Evolutionary conservation across 37 sponge, comb jelly and placozoan genomes (phyloP), one percentile per base, ranked within the genome.

Genomic region (Axinella damicornis): DNA sequence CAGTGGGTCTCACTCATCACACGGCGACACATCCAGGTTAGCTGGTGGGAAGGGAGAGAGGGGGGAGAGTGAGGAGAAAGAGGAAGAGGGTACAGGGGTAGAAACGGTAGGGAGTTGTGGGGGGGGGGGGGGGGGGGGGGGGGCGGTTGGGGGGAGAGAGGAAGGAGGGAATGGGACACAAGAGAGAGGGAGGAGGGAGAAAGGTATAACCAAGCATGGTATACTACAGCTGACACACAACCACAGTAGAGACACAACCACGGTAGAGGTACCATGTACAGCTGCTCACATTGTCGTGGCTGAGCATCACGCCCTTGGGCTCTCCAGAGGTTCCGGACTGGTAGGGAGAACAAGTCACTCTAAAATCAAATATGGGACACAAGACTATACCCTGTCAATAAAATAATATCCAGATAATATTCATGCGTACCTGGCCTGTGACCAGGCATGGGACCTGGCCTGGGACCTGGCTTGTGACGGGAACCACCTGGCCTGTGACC

Each of bases 281-380:
- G 64, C 54, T 0, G 65, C 95, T 86, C 18, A 97, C 98, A 90
- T 97, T 97, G 66, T 97, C 98, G 85, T 97, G 98, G 64, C 96
- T 95, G 56, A 97, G 61, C 96, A 97, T 92, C 2, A 88, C 98
- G 69, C 98, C 98, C 60, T 97, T 95, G 2, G 98, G 79, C n/a
- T 39, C 71, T 0, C 96, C 96, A 70, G 96, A 90, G 32, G 96
- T 95, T 5, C 96, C 97, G 46, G 96, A 97, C 94, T 93, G 64
- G 28, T 33, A 24, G 37, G 55, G 57, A 75, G 40, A 34, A 46
- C 46, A 46, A 46, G n/a, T n/a, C n/a, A n/a, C n/a, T n/a, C n/a
- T n/a, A n/a, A n/a, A n/a, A n/a, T n/a, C n/a, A n/a, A n/a, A n/a
- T n/a, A n/a, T n/a, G n/a, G n/a, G n/a, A n/a, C n/a, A n/a, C n/a